Evolutionary conservation across 2,888 invertebrate species (phyloP).

Genomic region (Pycnomerus fuliginosus): DNA sequence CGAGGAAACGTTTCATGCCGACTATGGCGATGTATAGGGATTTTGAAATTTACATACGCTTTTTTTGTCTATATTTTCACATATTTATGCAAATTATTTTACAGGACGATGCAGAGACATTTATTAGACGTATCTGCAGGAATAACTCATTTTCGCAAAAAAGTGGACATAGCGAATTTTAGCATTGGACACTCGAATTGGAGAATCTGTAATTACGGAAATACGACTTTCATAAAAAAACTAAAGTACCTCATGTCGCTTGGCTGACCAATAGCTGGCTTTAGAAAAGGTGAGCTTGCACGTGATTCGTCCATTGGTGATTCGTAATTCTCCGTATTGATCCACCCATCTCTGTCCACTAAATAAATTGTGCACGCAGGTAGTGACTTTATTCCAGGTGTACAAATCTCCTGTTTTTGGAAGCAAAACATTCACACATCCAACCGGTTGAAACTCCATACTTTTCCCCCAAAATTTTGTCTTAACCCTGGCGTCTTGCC

Average conservation of each 20-base stretch:
- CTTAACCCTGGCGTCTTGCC: conserved; percentile 82
- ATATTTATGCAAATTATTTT: too few species aligned
- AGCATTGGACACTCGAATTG: too few species aligned
- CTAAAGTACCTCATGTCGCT: conserved; percentile 67
- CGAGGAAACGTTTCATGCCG: too few species aligned
- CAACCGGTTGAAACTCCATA: conserved; percentile 84
- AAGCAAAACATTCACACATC: conserved; percentile 64
- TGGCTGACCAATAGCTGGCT: conserved; percentile 76
- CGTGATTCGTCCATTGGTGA: conserved; percentile 63
- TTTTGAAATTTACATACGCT: too few species aligned
- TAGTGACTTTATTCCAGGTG: conserved; percentile 79
- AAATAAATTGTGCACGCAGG: conserved; percentile 82
- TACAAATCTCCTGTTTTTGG: conserved; percentile 68
- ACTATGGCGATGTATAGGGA: too few species aligned
- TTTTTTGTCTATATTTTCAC: too few species aligned
- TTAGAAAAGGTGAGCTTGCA: conserved; percentile 81
- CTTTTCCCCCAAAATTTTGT: conserved; percentile 91
- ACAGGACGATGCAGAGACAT: too few species aligned
- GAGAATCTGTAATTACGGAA: too few species aligned
- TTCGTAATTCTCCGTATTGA: conserved; percentile 80
- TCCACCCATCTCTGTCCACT: conserved; percentile 84
- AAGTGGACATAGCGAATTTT: too few species aligned
- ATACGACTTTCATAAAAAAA: too few species aligned
- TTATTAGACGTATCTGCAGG: too few species aligned
- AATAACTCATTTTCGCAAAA: too few species aligned